These are phyloP conservation scores for Ammodytes marinus DNA, from an alignment of 2,113 vertebrate species.

Conservation along the genomic window DNA sequence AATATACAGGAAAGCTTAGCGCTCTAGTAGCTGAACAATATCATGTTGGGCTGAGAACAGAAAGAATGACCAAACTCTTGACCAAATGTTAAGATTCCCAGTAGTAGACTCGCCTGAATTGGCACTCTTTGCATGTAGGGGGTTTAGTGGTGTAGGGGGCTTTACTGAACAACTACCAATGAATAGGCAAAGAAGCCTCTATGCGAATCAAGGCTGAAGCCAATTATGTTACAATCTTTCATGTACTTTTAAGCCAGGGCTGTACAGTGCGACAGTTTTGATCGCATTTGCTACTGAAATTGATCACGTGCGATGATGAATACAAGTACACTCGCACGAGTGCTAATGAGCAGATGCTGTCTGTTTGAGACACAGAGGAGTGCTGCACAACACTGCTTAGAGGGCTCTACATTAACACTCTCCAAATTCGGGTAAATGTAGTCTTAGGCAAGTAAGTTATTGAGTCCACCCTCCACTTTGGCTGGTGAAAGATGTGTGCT, in stretches of 20 bases:
- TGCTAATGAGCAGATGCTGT: no score
- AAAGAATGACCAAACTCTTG: constrained; percentile 19
- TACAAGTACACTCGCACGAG: no score
- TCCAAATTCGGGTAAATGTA: no score
- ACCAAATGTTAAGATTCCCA: constrained; percentile 15
- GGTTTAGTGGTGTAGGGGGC: background rate
- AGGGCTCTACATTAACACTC: no score
- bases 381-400: no score
- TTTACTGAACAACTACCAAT: background rate
- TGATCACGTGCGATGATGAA: no score
- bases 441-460: no score
- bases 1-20: constrained; percentile 10
- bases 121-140: background rate
- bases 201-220: constrained; percentile 3
- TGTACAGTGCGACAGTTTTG: background rate
- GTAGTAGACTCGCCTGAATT: constrained; percentile 3
- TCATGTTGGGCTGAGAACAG: constrained; percentile 8
- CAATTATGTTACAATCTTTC: background rate
- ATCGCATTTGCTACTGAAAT: no score
- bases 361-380: no score
- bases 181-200: constrained; percentile 1
- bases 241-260: background rate
- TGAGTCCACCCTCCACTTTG: no score
- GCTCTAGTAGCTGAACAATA: constrained; percentile 12
- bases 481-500: no score